Percentiles rank a stretch among this genome's conserved stretches.
phyloP scores from a whole-genome alignment of 2,888 invertebrate genomes.

The Platycheirus albimanus region DNA sequence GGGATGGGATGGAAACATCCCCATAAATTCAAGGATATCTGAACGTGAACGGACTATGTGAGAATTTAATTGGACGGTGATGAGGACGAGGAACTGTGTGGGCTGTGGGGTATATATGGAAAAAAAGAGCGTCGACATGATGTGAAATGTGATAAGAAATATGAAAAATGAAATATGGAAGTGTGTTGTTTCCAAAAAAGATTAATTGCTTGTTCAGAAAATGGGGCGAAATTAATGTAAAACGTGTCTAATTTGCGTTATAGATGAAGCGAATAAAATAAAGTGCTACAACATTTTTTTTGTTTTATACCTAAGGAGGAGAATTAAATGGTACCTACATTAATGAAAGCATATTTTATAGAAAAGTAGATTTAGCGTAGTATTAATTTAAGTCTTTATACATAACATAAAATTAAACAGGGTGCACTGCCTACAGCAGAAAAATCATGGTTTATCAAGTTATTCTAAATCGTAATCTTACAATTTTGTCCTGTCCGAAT shows the following conservation, averaged over 20 bases:
- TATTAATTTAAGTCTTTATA: too few species aligned
- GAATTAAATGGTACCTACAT: too few species aligned
- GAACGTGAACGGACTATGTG: constrained; percentile 23
- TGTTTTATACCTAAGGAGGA: too few species aligned
- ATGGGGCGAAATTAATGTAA: constrained; percentile 45
- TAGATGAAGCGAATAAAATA: constrained; percentile 15
- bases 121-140: constrained; percentile 11
- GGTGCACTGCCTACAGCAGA: too few species aligned
- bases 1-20: neutral
- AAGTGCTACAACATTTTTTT: neutral
- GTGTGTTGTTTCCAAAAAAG: constrained; percentile 46
- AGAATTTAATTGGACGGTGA: constrained; percentile 27
- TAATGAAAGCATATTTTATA: too few species aligned
- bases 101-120: neutral
- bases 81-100: neutral
- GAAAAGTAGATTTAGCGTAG: too few species aligned
- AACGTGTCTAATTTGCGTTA: constrained; percentile 60
- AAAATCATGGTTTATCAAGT: too few species aligned
- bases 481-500: too few species aligned
- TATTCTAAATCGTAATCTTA: too few species aligned
- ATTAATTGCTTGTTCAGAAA: constrained; percentile 51
- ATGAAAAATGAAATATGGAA: constrained; percentile 63
- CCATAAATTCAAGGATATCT: neutral
- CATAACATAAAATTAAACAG: too few species aligned
- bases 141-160: constrained; percentile 37